Evolutionary conservation across 2,888 invertebrate species (phyloP), one percentile per base, ranked within the genome.

Genomic region (Aporophyla lueneburgensis): DNA sequence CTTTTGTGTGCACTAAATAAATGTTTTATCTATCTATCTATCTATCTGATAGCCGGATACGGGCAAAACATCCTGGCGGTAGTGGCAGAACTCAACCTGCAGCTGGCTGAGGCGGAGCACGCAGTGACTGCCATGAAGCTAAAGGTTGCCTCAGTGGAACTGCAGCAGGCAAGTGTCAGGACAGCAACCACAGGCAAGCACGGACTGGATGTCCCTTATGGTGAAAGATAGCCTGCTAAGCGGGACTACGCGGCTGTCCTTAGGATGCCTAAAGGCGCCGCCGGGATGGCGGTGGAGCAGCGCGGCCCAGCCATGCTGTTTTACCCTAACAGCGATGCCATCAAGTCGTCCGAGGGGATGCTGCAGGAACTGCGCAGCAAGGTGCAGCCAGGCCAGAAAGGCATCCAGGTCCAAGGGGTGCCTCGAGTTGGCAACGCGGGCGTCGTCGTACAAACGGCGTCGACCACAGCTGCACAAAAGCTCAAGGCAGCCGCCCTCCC

Each of bases 111-210:
- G n/a, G 5, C 24, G 0, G 76, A 72, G 14, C 59, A 71, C 0
- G 1, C 0, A 0, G 59, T 66, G 0, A 71, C 49, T 0, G 56
- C 49, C 0, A 65, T 51, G 51, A 43, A 65, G 1, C n/a, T 65
- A 1, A 24, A 0, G 7, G 62, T 74, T 0, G 74, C 71, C 0
- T 12, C 51, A 0, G 4, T 69, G 0, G 61, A 66, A 3, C 21
- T 73, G 40, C 40, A 6, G 12, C 33, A 49, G 27, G 46, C 54
- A 12, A 43, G 21, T 1, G 6, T 3, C 0, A 16, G 1, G 12
- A 43, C 43, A 2, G 43, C 10, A 43, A 9, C 43, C 10, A 2
- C 43, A 43, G 43, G 9, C 43, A 43, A 1, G 9, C 9, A n/a
- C n/a, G n/a, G n/a, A n/a, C n/a, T n/a, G n/a, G n/a, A n/a, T n/a